phyloP scores from a whole-genome alignment of 2,113 vertebrate genomes.

The Orycteropus afer region DNA sequence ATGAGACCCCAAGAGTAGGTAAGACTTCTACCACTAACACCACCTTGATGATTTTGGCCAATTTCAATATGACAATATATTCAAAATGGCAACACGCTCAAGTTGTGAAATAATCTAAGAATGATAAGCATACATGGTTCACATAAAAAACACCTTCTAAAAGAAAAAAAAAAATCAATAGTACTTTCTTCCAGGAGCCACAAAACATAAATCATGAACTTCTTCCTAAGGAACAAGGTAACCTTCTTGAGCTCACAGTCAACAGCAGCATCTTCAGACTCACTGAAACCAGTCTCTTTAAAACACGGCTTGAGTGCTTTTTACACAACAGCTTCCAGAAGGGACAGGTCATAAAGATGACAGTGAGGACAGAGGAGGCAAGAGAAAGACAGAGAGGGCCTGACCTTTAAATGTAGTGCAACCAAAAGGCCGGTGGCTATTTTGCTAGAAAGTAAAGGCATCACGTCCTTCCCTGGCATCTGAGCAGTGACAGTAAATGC shows the following conservation, averaged over 20 bases:
- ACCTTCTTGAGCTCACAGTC: not conserved
- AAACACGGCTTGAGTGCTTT: not conserved
- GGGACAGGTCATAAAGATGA: constrained; percentile 53
- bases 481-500: constrained; percentile 61
- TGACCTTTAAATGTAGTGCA: constrained; percentile 69
- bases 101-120: not conserved
- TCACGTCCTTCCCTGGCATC: constrained; percentile 53
- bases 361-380: constrained; percentile 46
- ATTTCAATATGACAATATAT: constrained; percentile 42
- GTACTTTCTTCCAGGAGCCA: not conserved
- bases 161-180: not conserved
- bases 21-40: constrained; percentile 34
- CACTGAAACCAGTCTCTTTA: constrained; percentile 33
- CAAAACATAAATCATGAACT: constrained; percentile 30
- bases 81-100: constrained; percentile 9
- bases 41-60: not conserved
- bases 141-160: not conserved
- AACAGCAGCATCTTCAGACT: constrained; percentile 38
- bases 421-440: constrained; percentile 59
- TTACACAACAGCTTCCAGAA: constrained; percentile 33
- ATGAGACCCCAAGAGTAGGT: not conserved
- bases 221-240: constrained; percentile 21
- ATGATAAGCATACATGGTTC: not conserved
- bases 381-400: constrained; percentile 40
- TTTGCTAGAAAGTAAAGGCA: constrained; percentile 66